Evolutionary conservation across 2,888 invertebrate genomes (phyloP), one percentile per base, ranked within the genome.

Genomic region (Spialia ferax): DNA sequence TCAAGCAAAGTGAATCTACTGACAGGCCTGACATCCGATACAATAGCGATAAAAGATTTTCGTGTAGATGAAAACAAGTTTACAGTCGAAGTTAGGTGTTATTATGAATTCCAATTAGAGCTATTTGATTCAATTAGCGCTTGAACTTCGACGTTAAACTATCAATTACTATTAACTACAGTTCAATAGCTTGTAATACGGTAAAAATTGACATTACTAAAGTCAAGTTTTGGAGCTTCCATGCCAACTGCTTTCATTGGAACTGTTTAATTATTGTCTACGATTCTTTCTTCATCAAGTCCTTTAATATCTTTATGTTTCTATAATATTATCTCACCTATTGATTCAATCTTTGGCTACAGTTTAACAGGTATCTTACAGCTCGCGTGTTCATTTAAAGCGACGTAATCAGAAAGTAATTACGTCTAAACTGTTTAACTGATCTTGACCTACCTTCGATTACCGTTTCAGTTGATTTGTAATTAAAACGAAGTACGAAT

Each of bases 391-490:
- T 29, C 22, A 52, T 52, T 59, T 64, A 26, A 63, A 59, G 52
- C 50, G 50, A 38, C 50, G 65, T 59, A 59, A 65, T 52, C 32
- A 15, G 65, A 59, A 52, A 57, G 50, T 42, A 65, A 65, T 65
- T 65, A 59, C 52, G 6, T 26, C 20, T 65, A 42, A 59, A 65
- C 18, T 35, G 52, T 50, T 59, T 45, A 63, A 56, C 23, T 65
- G 65, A 52, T 65, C 65, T 65, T 65, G 65, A 65, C 64, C 64
- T 18, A 65, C 57, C 64, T 65, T 35, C 38, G 64, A 38, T 50
- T 38, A 57, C 64, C 48, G 57, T 57, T 65, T 50, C 50, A 57
- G 22, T 15, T 57, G 2, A 56, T 57, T 64, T 50, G 55, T 65
- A 50, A 61, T 61, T 61, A 50, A 50, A 65, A 35, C 18, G 50